These are phyloP conservation scores for Emydoidea blandingii DNA, from an alignment of 2,797 vertebrate genomes.

Conservation along the genomic window DNA sequence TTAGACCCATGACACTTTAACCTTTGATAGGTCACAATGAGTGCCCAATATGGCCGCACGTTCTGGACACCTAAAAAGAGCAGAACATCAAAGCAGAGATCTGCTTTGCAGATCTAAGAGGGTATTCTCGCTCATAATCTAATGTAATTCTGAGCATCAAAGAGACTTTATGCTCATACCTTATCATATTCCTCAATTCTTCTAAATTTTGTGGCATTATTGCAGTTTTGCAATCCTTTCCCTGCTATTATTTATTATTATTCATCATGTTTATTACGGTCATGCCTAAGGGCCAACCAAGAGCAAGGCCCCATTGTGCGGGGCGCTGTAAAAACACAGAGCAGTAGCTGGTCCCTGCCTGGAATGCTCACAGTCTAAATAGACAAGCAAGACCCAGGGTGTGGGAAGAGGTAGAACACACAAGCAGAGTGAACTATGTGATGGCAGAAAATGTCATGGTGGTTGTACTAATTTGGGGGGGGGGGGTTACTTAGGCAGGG, in stretches of 20 bases:
- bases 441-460: neutral
- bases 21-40: neutral
- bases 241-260: neutral
- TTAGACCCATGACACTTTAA: constrained; percentile 50
- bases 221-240: neutral
- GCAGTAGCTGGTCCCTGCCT: neutral
- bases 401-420: neutral
- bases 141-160: neutral
- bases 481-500: neutral
- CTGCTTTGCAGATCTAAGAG: neutral
- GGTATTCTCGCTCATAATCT: neutral
- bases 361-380: neutral
- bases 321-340: neutral
- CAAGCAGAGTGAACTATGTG: neutral
- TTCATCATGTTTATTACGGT: neutral
- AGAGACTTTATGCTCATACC: constrained; percentile 3
- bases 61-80: neutral
- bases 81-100: neutral
- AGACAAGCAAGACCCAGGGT: neutral
- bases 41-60: neutral
- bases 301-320: neutral
- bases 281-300: neutral
- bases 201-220: neutral
- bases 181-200: neutral
- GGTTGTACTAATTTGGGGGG: neutral